Conservation (phyloP, 1,140 invertebrate genomes). For the Drosophila kanapiae region DNA sequence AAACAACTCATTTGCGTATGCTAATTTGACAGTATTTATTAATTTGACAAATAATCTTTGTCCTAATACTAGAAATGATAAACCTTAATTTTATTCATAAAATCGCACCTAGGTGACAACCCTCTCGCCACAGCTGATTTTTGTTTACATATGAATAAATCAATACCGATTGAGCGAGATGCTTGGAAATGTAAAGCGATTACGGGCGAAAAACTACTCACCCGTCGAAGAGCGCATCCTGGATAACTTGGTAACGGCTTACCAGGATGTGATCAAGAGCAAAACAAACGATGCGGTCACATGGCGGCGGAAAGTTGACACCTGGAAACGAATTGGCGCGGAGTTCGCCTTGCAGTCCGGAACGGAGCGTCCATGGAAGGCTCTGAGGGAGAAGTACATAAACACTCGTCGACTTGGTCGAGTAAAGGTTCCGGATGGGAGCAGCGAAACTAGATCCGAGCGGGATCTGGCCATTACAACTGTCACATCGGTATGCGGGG, state of each 20-base stretch:
- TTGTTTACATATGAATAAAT: slow-evolving; percentile 9
- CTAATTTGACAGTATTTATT: no score
- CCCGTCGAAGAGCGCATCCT: slow-evolving; percentile 14
- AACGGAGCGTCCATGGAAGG: not conserved
- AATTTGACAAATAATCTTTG: no score
- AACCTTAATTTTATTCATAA: not conserved
- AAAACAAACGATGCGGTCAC: slow-evolving; percentile 8
- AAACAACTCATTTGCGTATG: no score
- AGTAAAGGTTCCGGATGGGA: not conserved
- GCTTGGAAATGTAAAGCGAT: not conserved
- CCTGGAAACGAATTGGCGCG: slow-evolving; percentile 8
- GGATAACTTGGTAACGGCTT: not conserved
- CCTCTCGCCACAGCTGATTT: not conserved
- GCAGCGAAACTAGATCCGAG: not conserved
- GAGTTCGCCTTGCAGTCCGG: not conserved
- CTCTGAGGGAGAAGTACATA: slow-evolving; percentile 9
- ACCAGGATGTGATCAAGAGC: not conserved
- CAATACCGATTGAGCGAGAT: not conserved
- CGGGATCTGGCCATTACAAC: not conserved
- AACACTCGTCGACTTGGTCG: not conserved
- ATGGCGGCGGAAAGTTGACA: not conserved
- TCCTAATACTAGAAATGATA: no score
- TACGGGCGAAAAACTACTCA: slow-evolving; percentile 16
- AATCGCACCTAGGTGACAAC: not conserved
- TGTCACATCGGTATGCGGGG: not conserved